These are phyloP conservation scores for Odobenus rosmarus DNA, from an alignment of 2,113 vertebrate species.

Conservation along the genomic window DNA sequence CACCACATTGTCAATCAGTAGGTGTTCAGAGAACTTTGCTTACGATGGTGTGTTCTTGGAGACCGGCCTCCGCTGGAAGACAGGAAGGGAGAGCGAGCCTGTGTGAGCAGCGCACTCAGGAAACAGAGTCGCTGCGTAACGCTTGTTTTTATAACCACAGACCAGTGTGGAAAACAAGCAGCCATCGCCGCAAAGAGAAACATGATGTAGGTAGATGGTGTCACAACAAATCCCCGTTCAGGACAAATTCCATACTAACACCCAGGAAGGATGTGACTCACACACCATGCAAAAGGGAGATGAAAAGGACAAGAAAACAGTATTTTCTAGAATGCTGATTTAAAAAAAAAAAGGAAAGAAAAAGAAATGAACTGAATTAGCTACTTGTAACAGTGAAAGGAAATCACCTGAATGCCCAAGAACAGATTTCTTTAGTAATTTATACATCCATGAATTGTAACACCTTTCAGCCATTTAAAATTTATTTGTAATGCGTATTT, in stretches of 20 bases:
- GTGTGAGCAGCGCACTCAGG: not conserved
- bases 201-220: conserved; percentile 49
- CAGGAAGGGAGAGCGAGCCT: not conserved
- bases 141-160: conserved; percentile 54
- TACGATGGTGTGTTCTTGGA: conserved; percentile 79
- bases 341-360: not conserved
- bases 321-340: not conserved
- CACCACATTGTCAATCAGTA: conserved; percentile 48
- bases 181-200: conserved; percentile 66
- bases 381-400: not conserved
- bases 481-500: not conserved
- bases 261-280: not conserved
- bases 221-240: not conserved
- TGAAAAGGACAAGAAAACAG: not conserved
- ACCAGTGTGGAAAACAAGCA: conserved; percentile 55
- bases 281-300: not conserved
- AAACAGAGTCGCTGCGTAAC: not conserved
- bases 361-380: not conserved
- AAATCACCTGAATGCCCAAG: not conserved
- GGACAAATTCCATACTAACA: not conserved
- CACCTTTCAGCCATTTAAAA: not conserved
- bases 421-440: not conserved
- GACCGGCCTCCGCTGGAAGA: conserved; percentile 53
- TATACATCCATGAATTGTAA: not conserved
- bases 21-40: conserved; percentile 78